Conservation (phyloP, 2,888 invertebrate genomes). For the Argyra leucocephala region DNA sequence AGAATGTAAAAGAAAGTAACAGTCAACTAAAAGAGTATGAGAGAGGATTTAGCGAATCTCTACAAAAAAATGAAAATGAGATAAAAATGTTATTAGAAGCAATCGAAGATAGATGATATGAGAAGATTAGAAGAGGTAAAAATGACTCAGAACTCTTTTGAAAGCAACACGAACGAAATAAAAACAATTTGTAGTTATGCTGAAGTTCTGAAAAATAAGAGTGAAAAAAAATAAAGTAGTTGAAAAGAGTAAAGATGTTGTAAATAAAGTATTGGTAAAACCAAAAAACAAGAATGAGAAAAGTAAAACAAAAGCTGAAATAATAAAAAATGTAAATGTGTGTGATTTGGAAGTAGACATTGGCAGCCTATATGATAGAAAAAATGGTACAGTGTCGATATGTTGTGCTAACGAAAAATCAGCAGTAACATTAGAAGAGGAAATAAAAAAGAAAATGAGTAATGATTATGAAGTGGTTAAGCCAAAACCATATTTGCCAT, state of each 20-base stretch:
- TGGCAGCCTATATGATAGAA: slow-evolving; percentile 11
- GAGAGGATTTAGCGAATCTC: neutral
- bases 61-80: too few species aligned
- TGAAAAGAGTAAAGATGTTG: too few species aligned
- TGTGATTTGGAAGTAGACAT: neutral
- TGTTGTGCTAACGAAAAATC: slow-evolving; percentile 13
- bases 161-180: too few species aligned
- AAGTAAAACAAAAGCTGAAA: slow-evolving; percentile 4
- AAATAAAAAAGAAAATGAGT: slow-evolving; percentile 15
- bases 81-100: too few species aligned
- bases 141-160: too few species aligned
- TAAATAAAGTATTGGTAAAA: neutral
- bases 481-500: neutral
- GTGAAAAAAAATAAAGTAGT: too few species aligned
- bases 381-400: slow-evolving; percentile 11
- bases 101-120: too few species aligned
- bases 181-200: too few species aligned
- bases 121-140: too few species aligned
- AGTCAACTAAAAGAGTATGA: slow-evolving; percentile 6
- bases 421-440: slow-evolving; percentile 11
- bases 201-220: too few species aligned
- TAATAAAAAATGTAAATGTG: neutral
- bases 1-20: neutral
- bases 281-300: too few species aligned
- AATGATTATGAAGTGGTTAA: slow-evolving; percentile 11